phyloP scores from a whole-genome alignment of 2,888 invertebrate species.

The Nephrocerus scutellatus region DNA sequence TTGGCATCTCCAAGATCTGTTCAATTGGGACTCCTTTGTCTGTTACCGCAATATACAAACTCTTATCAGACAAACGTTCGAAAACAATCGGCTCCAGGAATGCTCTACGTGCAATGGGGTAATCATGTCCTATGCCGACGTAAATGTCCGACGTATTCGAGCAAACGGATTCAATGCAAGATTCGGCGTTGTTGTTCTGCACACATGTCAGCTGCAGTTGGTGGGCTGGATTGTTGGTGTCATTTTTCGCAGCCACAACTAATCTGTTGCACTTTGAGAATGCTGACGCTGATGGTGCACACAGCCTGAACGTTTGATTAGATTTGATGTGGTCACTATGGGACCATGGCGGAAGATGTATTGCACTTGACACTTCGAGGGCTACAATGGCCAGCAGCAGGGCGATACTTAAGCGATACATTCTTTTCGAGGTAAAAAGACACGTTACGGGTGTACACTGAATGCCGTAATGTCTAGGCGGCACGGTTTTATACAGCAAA shows the following conservation, averaged over 20 bases:
- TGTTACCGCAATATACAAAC: slow-evolving; percentile 23
- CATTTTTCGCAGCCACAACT: slow-evolving; percentile 12
- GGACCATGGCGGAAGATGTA: too few species aligned
- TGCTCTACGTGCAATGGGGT: slow-evolving; percentile 16
- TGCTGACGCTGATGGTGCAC: slow-evolving; percentile 14
- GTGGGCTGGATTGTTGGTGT: too few species aligned
- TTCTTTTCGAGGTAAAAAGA: too few species aligned
- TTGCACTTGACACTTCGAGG: too few species aligned
- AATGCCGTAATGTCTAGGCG: too few species aligned
- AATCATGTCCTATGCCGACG: slow-evolving; percentile 20
- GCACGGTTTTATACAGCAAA: too few species aligned
- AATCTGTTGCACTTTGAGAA: slow-evolving; percentile 21
- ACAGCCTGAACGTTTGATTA: slow-evolving; percentile 11
- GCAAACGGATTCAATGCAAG: slow-evolving; percentile 17
- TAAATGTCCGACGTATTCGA: slow-evolving; percentile 12
- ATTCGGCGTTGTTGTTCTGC: slow-evolving; percentile 8
- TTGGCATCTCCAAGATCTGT: slow-evolving; percentile 17
- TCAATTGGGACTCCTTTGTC: slow-evolving; percentile 19
- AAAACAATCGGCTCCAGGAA: slow-evolving; percentile 19
- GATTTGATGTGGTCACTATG: too few species aligned
- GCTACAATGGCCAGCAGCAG: too few species aligned
- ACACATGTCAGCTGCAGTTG: slow-evolving; percentile 20
- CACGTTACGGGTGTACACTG: too few species aligned
- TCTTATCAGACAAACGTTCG: slow-evolving; percentile 18
- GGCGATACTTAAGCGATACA: too few species aligned